Conservation (phyloP, 2,888 invertebrate genomes). For the Cylloceria caligata region DNA sequence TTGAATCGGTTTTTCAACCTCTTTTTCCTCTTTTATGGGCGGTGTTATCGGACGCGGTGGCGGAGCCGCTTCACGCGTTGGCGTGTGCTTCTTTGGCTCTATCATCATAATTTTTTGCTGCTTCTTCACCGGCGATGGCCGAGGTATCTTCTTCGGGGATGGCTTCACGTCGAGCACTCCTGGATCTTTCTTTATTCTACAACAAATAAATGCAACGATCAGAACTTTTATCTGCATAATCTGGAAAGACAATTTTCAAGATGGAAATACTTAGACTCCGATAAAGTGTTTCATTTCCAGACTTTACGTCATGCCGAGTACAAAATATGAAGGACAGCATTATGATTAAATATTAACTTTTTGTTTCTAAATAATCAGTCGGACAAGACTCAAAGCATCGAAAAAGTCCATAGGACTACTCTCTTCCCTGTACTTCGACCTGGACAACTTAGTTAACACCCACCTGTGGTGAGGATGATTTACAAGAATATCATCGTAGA, state of each 20-base stretch:
- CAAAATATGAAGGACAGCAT: too few relatives aligned
- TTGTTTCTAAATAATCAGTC: neutral
- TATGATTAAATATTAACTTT: neutral
- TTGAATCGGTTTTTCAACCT: conserved; percentile 78
- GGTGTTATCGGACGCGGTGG: conserved; percentile 74
- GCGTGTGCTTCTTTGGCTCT: conserved; percentile 75
- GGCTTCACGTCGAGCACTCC: conserved; percentile 81
- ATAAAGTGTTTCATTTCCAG: too few relatives aligned
- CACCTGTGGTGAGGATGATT: conserved; percentile 91
- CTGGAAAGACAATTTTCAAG: too few relatives aligned
- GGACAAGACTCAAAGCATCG: neutral
- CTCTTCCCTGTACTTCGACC: neutral
- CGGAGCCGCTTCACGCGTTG: conserved; percentile 47
- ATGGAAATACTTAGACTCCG: too few relatives aligned
- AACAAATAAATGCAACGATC: neutral
- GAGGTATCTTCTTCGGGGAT: conserved; percentile 89
- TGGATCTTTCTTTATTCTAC: conserved; percentile 83
- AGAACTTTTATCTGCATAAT: too few relatives aligned
- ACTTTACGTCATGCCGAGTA: too few relatives aligned
- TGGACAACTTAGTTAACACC: conserved; percentile 21
- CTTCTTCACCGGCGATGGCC: conserved; percentile 86
- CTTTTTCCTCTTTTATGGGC: conserved; percentile 81
- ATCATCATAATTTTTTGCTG: conserved; percentile 64
- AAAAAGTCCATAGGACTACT: neutral
- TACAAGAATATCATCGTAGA: conserved; percentile 95